A percentile compares a stretch with the other conserved stretches of the same genome.
Evolutionary conservation across 2,113 vertebrate species (phyloP).

Genomic region (Cololabis saira): DNA sequence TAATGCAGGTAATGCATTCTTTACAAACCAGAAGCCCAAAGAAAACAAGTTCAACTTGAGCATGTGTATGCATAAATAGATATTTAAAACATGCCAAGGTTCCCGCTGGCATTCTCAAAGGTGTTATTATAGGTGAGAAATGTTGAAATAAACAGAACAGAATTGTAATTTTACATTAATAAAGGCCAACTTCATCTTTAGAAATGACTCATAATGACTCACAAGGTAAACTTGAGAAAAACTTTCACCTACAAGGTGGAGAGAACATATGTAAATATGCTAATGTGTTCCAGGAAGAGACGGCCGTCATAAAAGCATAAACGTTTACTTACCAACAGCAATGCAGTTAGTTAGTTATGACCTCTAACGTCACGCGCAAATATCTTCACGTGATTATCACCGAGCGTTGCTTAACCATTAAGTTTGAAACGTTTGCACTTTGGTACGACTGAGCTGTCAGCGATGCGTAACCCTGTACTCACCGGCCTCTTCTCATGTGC

Average conservation of each 20-base stretch:
- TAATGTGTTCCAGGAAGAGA: neutral
- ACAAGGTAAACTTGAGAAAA: neutral
- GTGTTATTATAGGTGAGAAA: too few species aligned
- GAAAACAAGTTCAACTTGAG: slow-evolving; percentile 14
- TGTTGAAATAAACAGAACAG: too few species aligned
- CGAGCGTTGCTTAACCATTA: too few species aligned
- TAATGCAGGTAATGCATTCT: slow-evolving; percentile 27
- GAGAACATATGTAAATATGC: neutral
- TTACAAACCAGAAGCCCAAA: slow-evolving; percentile 14
- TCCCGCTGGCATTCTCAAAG: too few species aligned
- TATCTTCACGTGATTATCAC: too few species aligned
- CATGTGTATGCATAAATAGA: neutral
- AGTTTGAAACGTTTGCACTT: too few species aligned
- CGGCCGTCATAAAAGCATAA: slow-evolving; percentile 44
- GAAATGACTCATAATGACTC: too few species aligned
- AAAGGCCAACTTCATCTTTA: too few species aligned
- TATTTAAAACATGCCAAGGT: neutral
- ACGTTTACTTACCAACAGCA: slow-evolving; percentile 11
- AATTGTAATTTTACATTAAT: too few species aligned
- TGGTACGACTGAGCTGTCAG: too few species aligned
- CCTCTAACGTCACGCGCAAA: neutral
- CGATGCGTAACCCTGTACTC: too few species aligned
- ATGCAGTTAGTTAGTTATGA: neutral
- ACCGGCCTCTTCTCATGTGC: too few species aligned
- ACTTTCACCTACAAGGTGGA: neutral